phyloP scores from a whole-genome alignment of 2,113 vertebrate genomes.

The Lycocorax pyrrhopterus region DNA sequence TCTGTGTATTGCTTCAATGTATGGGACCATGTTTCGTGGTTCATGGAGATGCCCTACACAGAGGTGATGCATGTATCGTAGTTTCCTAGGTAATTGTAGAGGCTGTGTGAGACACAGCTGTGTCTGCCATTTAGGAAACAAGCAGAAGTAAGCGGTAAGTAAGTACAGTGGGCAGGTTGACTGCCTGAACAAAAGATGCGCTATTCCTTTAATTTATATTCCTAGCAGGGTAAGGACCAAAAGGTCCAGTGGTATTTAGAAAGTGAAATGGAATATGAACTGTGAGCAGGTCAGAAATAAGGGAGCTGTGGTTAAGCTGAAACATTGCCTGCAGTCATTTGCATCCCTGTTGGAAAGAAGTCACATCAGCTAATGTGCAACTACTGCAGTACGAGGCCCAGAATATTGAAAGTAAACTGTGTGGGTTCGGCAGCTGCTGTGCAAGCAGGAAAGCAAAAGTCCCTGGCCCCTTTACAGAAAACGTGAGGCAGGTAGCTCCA shows the following conservation, averaged over 20 bases:
- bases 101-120: background rate
- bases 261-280: background rate
- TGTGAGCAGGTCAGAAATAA: background rate
- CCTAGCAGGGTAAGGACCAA: background rate
- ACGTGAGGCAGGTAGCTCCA: background rate
- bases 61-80: background rate
- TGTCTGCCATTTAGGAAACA: background rate
- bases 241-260: background rate
- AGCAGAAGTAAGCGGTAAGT: background rate
- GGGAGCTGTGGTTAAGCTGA: background rate
- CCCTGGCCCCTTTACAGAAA: background rate
- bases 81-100: background rate
- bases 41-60: background rate
- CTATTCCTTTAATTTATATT: background rate
- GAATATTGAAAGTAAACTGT: too few relatives aligned
- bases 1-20: background rate
- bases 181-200: background rate
- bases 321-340: background rate
- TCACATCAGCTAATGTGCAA: background rate
- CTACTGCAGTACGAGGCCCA: accelerated
- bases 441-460: background rate
- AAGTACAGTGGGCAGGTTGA: background rate
- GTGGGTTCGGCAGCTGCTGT: background rate
- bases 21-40: background rate
- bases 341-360: background rate